Conservation (phyloP, 2,888 invertebrate genomes). For the Oxycera nigricornis region DNA sequence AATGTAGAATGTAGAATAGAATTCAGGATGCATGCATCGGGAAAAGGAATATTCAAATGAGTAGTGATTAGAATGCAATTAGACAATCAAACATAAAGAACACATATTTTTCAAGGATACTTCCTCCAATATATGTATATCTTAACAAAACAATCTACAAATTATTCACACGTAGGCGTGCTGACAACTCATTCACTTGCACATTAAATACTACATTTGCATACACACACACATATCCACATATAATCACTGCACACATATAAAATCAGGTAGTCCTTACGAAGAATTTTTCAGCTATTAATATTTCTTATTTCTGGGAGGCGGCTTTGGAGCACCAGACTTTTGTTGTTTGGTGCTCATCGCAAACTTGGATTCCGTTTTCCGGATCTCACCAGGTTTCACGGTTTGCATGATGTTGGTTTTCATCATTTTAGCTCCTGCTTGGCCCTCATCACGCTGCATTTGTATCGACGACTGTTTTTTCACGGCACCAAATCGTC, state of each 20-base stretch:
- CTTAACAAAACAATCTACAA: too few species aligned
- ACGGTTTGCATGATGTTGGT: background rate
- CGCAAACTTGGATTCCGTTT: conserved; percentile 4
- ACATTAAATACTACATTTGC: background rate
- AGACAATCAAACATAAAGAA: too few species aligned
- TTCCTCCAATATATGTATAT: too few species aligned
- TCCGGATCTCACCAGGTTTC: background rate
- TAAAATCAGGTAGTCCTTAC: background rate
- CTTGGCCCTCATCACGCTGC: background rate
- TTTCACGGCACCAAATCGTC: background rate
- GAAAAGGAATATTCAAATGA: too few species aligned
- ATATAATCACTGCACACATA: background rate
- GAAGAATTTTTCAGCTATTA: background rate
- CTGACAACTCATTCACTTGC: too few species aligned
- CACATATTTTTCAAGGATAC: too few species aligned
- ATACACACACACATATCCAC: background rate
- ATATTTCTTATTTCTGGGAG: background rate
- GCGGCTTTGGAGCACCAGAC: background rate
- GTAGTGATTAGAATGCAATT: too few species aligned
- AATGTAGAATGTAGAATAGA: too few species aligned
- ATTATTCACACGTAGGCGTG: background rate
- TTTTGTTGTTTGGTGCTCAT: background rate
- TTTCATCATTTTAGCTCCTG: background rate
- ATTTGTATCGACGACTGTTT: conserved; percentile 19
- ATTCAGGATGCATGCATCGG: too few species aligned